Evolutionary conservation across 1,140 invertebrate genomes (phyloP).

Genomic region (Drosophila kikkawai): DNA sequence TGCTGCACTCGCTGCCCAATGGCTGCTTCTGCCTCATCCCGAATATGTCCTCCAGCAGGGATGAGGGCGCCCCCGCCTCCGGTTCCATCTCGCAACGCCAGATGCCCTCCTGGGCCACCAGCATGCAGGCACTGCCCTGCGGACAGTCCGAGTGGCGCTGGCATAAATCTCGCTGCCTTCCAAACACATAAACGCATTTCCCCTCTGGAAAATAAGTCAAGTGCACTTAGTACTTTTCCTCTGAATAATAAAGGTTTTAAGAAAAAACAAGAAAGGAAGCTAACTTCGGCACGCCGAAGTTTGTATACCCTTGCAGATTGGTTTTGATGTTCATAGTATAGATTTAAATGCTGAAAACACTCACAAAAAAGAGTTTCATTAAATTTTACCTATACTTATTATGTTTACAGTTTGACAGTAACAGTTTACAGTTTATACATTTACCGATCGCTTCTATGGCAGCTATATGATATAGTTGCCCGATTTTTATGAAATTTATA

Average conservation of each 20-base stretch:
- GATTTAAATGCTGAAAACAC: too few species aligned
- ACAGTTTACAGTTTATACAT: too few species aligned
- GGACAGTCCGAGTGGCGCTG: conserved; percentile 91
- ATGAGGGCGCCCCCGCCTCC: conserved; percentile 11
- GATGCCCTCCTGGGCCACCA: conserved; percentile 87
- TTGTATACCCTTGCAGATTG: too few species aligned
- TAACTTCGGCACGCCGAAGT: too few species aligned
- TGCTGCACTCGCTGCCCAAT: conserved; percentile 93
- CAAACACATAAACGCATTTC: conserved; percentile 90
- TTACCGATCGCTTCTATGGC: too few species aligned
- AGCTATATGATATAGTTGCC: too few species aligned
- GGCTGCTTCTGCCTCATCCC: conserved; percentile 86
- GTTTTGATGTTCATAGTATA: too few species aligned
- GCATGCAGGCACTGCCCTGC: conserved; percentile 89
- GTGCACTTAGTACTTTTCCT: neutral
- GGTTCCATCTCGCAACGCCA: conserved; percentile 89
- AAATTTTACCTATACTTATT: too few species aligned
- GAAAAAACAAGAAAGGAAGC: too few species aligned
- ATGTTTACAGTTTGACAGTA: too few species aligned
- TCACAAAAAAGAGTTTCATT: too few species aligned
- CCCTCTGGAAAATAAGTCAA: conserved; percentile 84
- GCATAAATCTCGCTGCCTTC: conserved; percentile 91
- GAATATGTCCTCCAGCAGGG: conserved; percentile 57
- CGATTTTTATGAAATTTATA: too few species aligned
- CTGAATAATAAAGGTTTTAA: neutral